Evolutionary conservation across 2,797 vertebrate genomes (phyloP).

Genomic region (Catharus ustulatus): DNA sequence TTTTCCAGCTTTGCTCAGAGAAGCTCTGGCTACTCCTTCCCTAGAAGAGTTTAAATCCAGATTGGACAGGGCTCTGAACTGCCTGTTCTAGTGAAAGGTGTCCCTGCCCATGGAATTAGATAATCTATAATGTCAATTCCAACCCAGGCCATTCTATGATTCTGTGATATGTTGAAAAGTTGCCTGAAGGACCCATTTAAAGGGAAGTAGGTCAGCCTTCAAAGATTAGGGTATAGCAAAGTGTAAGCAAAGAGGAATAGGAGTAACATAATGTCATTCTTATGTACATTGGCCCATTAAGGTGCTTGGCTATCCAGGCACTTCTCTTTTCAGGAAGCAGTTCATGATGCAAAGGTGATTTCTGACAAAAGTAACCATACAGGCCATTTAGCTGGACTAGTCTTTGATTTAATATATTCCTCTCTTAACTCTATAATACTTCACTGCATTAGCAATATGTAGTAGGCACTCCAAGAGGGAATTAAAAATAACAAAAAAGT

Average conservation of each 20-base stretch:
- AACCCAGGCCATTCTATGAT: background rate
- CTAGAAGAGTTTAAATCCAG: background rate
- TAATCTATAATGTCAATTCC: background rate
- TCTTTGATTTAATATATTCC: background rate
- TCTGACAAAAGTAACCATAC: background rate
- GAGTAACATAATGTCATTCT: background rate
- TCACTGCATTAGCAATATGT: background rate
- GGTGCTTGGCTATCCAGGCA: background rate
- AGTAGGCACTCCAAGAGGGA: background rate
- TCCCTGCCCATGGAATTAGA: background rate
- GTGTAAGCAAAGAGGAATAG: background rate
- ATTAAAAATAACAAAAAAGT: background rate
- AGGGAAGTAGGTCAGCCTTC: background rate
- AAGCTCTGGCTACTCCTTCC: background rate
- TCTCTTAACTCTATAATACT: background rate
- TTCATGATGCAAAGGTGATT: background rate
- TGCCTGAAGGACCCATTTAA: background rate
- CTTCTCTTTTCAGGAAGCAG: background rate
- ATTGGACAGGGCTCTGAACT: background rate
- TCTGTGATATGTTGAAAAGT: background rate
- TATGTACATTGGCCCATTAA: background rate
- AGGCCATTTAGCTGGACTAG: background rate
- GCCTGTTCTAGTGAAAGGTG: background rate
- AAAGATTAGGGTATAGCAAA: background rate
- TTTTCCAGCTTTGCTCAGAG: background rate